Evolutionary conservation across 2,113 vertebrate species (phyloP), one percentile per base, ranked within the genome.

Genomic region (Halcyon malimbica): DNA sequence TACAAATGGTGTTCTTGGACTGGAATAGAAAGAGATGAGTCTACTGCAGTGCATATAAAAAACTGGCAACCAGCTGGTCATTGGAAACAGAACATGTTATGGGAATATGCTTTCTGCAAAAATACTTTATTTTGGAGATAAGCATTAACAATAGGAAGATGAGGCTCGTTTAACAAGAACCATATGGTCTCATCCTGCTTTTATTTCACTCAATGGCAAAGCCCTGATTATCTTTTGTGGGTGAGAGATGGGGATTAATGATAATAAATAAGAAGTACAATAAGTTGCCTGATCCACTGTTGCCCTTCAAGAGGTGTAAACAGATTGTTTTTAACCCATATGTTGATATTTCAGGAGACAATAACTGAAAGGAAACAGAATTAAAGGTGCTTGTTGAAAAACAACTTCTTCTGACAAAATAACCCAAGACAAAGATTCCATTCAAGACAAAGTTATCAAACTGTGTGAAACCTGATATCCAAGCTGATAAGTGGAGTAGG

Each of bases 1-100:
- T 97, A 97, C 97, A 97, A 97, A 97, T 97, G 96, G 96, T 93
- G 96, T 97, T 97, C 96, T 97, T 97, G 97, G 97, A 94, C 95
- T 92, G 93, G 91, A 95, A 97, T 78, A 89, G 95, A 94, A 94
- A 95, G 78, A 97, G 96, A 97, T 97, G 94, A 97, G 93, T 94
- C 96, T 96, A 79, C 92, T 95, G 92, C 90, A 79, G 89, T 85
- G 92, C 95, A 97, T 96, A 97, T 92, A 97, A 86, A 95, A 97
- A 96, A 96, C 87, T 97, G 97, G 96, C 97, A 97, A 89, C 84
- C 96, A 97, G 94, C 96, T 96, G 97, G 96, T 83, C 96, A 90
- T 77, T 97, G 96, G 96, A 97, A 97, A 95, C 81, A 86, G 82
- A 97, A 82, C 89, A 87, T 89, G 76, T 94, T 96, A 90, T 96